Percentiles rank a stretch among this genome's conserved stretches.
Evolutionary conservation across 2,113 vertebrate genomes (phyloP).

Genomic region (Clinocottus analis): DNA sequence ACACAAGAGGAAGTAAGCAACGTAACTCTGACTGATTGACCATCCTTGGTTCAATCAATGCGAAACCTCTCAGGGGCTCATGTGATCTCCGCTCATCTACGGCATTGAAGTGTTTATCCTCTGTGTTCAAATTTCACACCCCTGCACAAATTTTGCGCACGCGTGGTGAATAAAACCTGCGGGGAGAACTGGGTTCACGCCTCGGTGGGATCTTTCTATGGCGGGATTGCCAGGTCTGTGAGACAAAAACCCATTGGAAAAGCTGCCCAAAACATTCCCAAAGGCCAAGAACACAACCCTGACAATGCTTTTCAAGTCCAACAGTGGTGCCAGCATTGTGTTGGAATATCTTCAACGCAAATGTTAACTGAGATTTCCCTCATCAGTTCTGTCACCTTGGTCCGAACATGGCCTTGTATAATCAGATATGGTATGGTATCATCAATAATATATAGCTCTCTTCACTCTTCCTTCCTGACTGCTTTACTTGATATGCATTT

Average conservation of each 20-base stretch:
- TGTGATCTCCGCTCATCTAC: slow-evolving; percentile 7
- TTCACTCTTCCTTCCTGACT: too few species aligned
- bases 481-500: background rate
- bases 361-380: background rate
- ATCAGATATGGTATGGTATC: too few species aligned
- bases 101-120: background rate
- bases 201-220: background rate
- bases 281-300: too few species aligned
- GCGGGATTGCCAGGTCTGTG: too few species aligned
- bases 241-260: too few species aligned
- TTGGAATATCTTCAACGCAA: background rate
- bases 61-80: background rate
- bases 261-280: too few species aligned
- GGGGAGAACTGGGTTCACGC: background rate
- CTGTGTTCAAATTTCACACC: background rate
- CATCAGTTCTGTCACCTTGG: background rate
- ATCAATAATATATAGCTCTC: too few species aligned
- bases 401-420: too few species aligned
- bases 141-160: background rate
- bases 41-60: slow-evolving; percentile 22
- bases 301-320: too few species aligned
- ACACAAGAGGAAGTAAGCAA: slow-evolving; percentile 16
- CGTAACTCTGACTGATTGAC: slow-evolving; percentile 24
- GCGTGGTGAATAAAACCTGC: background rate
- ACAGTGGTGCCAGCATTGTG: background rate